Percentiles rank a stretch among this genome's conserved stretches.
phyloP scores from a whole-genome alignment of 1,140 invertebrate species.

The Hylaeus volcanicus region DNA sequence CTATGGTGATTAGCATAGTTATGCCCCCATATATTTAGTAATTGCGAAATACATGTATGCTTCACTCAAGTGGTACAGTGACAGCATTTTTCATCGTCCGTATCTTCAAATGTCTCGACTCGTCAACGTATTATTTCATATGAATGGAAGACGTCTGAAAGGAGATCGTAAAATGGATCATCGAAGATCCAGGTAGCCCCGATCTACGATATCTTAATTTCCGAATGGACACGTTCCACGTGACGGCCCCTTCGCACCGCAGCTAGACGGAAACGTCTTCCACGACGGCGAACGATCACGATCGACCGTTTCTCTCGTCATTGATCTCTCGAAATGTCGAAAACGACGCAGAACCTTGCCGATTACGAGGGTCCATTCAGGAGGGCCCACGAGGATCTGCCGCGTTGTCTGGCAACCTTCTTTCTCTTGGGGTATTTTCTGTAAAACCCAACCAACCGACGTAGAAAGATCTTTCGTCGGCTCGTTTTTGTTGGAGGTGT shows the following conservation, averaged over 20 bases:
- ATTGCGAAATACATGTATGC: no score
- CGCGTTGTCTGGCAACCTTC: conserved; percentile 56
- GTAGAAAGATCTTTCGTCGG: conserved; percentile 65
- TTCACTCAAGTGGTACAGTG: no score
- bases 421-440: conserved; percentile 56
- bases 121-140: not conserved
- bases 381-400: conserved; percentile 37
- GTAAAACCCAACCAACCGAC: conserved; percentile 62
- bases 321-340: conserved; percentile 32
- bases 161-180: not conserved
- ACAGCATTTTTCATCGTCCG: no score
- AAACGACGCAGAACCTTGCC: conserved; percentile 65
- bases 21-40: no score
- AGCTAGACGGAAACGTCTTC: conserved; percentile 8
- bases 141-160: not conserved
- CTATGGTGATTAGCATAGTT: no score
- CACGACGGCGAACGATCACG: conserved; percentile 62
- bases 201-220: conserved; percentile 54
- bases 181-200: conserved; percentile 13
- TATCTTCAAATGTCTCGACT: no score
- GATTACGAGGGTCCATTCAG: conserved; percentile 73
- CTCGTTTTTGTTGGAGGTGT: conserved; percentile 75
- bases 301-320: conserved; percentile 44
- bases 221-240: conserved; percentile 69
- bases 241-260: not conserved